phyloP scores from a whole-genome alignment of 2,113 vertebrate species.

The Lontra canadensis region DNA sequence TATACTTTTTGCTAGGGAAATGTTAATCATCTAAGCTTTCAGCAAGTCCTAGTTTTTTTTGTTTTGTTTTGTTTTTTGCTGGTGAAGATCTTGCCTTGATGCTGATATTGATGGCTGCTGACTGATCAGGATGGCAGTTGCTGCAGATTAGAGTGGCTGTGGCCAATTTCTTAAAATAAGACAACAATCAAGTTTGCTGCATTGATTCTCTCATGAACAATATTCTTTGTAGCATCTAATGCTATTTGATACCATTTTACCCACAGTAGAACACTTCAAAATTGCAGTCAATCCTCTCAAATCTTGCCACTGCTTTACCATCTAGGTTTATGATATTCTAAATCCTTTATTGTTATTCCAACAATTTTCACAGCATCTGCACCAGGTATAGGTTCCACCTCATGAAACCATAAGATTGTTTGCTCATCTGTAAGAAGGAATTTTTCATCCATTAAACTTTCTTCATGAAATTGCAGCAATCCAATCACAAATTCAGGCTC shows the following conservation, averaged over 20 bases:
- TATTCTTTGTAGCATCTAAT: not conserved
- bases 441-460: not conserved
- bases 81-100: not conserved
- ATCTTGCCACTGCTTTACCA: not conserved
- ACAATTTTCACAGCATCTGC: not conserved
- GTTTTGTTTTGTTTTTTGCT: not conserved
- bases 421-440: not conserved
- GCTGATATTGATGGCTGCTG: not conserved
- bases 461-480: not conserved
- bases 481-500: not conserved
- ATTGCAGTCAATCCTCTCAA: not conserved
- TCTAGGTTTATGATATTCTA: not conserved
- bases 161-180: not conserved
- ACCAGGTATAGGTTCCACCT: not conserved
- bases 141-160: not conserved
- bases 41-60: not conserved
- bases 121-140: not conserved
- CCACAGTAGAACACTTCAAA: not conserved
- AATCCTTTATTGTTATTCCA: not conserved
- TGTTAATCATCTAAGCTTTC: not conserved
- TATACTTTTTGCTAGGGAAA: not conserved
- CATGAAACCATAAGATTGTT: not conserved
- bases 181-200: not conserved
- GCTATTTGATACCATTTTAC: not conserved
- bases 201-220: not conserved